Percentiles rank a stretch among this genome's conserved stretches.
phyloP scores from a whole-genome alignment of 2,113 vertebrate species.

The Cettia cetti region DNA sequence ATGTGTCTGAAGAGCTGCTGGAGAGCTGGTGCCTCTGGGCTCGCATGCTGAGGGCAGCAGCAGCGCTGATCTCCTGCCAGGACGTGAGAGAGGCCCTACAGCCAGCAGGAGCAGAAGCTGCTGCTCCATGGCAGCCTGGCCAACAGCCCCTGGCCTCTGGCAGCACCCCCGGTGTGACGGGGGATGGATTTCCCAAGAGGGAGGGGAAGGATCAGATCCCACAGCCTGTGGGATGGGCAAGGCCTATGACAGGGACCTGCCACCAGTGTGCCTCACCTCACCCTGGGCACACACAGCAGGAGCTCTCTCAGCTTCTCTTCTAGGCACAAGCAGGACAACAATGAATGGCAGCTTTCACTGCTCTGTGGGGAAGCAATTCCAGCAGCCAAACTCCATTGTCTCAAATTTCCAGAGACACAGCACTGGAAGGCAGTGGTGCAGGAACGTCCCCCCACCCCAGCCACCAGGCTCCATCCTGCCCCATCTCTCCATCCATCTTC shows the following conservation, averaged over 20 bases:
- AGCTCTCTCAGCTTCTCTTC: background rate
- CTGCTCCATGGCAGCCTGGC: background rate
- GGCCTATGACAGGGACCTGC: rapidly evolving
- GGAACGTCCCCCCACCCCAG: background rate
- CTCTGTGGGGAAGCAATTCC: background rate
- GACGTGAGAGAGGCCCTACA: rapidly evolving
- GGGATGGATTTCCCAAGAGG: background rate
- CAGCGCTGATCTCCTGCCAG: rapidly evolving
- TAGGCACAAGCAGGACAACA: background rate
- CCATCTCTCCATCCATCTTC: background rate
- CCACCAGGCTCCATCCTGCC: background rate
- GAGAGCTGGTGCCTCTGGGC: background rate
- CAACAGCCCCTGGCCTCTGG: rapidly evolving
- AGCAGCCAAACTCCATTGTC: background rate
- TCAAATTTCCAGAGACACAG: background rate
- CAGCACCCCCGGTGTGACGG: background rate
- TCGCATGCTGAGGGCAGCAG: background rate
- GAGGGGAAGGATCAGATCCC: background rate
- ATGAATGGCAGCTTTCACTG: background rate
- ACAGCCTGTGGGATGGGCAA: rapidly evolving
- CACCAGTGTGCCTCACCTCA: rapidly evolving
- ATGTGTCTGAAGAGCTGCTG: background rate
- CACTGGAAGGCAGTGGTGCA: rapidly evolving
- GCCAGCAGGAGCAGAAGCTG: background rate
- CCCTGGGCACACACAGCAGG: rapidly evolving